Percentiles rank a stretch among this genome's conserved stretches.
Evolutionary conservation across 2,888 invertebrate genomes (phyloP).

Genomic region (Cosmia pyralina): DNA sequence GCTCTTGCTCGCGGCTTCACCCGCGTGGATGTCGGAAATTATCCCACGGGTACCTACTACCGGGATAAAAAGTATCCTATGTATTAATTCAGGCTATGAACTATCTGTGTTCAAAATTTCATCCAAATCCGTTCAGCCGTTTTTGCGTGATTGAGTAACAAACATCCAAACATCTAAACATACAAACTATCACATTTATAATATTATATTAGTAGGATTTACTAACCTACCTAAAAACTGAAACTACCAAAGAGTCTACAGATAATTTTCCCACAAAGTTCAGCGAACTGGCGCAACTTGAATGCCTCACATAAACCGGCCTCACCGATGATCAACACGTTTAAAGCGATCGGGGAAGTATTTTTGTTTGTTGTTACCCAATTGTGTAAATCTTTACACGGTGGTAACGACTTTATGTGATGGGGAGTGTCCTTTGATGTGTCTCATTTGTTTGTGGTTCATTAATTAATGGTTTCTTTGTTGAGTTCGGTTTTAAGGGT

Average conservation of each 20-base stretch:
- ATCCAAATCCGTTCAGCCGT: no score
- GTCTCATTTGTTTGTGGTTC: slow-evolving; percentile 61
- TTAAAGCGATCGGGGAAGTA: slow-evolving; percentile 70
- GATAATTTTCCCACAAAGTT: slow-evolving; percentile 73
- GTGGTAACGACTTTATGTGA: slow-evolving; percentile 64
- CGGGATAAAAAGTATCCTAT: no score
- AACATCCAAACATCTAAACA: no score
- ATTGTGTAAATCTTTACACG: slow-evolving; percentile 75
- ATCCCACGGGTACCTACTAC: no score
- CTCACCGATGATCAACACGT: slow-evolving; percentile 81
- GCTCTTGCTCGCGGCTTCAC: no score
- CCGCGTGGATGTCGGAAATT: no score
- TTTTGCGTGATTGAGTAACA: no score
- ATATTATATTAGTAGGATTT: no score
- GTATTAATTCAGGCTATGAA: no score
- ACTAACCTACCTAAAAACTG: background rate
- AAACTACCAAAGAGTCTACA: slow-evolving; percentile 8
- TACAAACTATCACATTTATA: no score
- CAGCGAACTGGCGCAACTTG: slow-evolving; percentile 77
- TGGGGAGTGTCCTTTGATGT: slow-evolving; percentile 69
- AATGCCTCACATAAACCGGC: slow-evolving; percentile 83
- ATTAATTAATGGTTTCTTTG: slow-evolving; percentile 57
- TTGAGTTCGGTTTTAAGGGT: slow-evolving; percentile 26
- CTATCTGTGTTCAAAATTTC: no score
- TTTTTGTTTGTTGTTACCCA: slow-evolving; percentile 76